Base-by-base conservation (phyloP, 2,113 vertebrate species). In the Piprites chloris region DNA sequence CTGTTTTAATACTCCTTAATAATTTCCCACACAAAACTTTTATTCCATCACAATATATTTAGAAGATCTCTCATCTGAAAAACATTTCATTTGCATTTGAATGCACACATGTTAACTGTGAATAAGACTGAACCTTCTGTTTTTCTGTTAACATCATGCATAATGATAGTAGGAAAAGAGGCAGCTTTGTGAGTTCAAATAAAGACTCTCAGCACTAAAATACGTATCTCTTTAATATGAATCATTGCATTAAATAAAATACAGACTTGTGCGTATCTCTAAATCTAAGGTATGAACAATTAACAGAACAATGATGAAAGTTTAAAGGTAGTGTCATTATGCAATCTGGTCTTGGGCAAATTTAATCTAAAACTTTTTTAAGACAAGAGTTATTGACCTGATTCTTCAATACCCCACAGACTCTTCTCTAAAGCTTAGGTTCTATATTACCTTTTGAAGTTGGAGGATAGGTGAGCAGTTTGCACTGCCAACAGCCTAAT, bases 361-460 rank as follows among this genome's bases (percentile, higher is more conserved):
- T 95, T 87, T 95, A 75, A 76, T 85, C 35, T 90, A 78, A 90
- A 94, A 94, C 82, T 97, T 95, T 93, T 91, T 66, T 72, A 96
- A 95, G 63, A 80, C 81, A 91, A 79, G 46, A 30, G n/a, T 95
- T 94, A 95, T 95, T 98, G 96, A 97, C 95, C 97, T 97, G 83
- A 90, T 97, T 98, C 74, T 62, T 87, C 73, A 96, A 97, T 96
- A 86, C 96, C 72, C 95, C 39, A 61, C 16, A 92, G 94, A 96
- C 85, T 96, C 17, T 73, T 82, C 89, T 97, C 72, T 90, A 94
- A 95, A 95, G 68, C 90, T 97, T 85, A 63, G 24, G 81, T 97
- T 83, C 75, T 85, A 15, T 49, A 65, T 85, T 95, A 81, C 83
- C 92, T 81, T 98, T 97, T 97, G 97, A 98, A 97, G 95, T 97